A percentile compares a stretch with the other conserved stretches of the same genome.
Evolutionary conservation across 2,113 vertebrate species (phyloP).

Genomic region (Tragelaphus buxtoni): DNA sequence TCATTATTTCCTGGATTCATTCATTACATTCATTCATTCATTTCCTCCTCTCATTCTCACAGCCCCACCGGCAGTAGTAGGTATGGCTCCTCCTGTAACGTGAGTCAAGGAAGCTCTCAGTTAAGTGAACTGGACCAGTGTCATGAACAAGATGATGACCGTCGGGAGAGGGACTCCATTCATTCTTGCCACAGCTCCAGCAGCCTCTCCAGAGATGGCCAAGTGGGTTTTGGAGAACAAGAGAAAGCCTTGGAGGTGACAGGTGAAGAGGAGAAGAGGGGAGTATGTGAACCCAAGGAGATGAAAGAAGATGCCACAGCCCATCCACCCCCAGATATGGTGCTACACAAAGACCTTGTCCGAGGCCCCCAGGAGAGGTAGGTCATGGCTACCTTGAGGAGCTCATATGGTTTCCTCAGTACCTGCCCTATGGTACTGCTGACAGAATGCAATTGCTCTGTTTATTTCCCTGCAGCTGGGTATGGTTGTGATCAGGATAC

Average conservation of each 20-base stretch:
- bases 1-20: not conserved
- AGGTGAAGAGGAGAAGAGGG: conserved; percentile 59
- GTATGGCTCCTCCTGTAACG: conserved; percentile 94
- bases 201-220: conserved; percentile 80
- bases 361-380: conserved; percentile 73
- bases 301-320: conserved; percentile 12
- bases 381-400: not conserved
- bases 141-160: conserved; percentile 89
- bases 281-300: conserved; percentile 53
- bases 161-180: conserved; percentile 78
- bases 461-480: not conserved
- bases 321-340: conserved; percentile 61
- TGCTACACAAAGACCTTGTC: conserved; percentile 69
- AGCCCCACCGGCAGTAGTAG: conserved; percentile 95
- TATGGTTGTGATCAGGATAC: not conserved
- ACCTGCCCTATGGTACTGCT: not conserved
- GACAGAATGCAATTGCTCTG: not conserved
- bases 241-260: conserved; percentile 15
- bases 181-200: conserved; percentile 83
- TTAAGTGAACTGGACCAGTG: conserved; percentile 90
- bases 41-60: conserved; percentile 61
- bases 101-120: conserved; percentile 95
- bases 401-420: not conserved
- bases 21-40: not conserved
- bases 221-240: conserved; percentile 72